Percentiles rank a stretch among this genome's conserved stretches.
These are phyloP conservation scores for Crematogaster levior DNA, from an alignment of 2,888 invertebrate genomes.

Conservation along the genomic window DNA sequence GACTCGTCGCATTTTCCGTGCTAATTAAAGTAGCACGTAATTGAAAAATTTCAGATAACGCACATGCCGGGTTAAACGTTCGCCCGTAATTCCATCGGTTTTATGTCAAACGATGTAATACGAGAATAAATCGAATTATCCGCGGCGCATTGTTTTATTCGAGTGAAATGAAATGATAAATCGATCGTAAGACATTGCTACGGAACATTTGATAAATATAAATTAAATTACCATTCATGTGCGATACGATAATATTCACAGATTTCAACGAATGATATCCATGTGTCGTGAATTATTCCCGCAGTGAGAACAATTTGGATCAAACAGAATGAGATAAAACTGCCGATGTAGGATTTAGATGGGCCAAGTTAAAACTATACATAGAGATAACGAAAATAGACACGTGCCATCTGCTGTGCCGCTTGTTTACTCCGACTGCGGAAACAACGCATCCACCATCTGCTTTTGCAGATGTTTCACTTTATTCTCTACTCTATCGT, in stretches of 20 bases:
- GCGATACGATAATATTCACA: conserved; percentile 15
- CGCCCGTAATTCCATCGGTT: conserved; percentile 58
- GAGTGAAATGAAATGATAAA: conserved; percentile 42
- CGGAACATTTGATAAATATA: conserved; percentile 33
- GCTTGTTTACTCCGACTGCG: conserved; percentile 39
- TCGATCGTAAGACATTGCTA: conserved; percentile 43
- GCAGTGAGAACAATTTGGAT: conserved; percentile 14
- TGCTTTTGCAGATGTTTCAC: conserved; percentile 73
- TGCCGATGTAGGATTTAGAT: conserved; percentile 35
- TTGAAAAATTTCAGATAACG: conserved; percentile 67
- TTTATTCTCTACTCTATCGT: conserved; percentile 23
- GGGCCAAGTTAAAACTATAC: conserved; percentile 53
- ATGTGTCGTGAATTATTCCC: conserved; percentile 22
- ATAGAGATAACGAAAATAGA: conserved; percentile 66
- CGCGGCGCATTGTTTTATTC: conserved; percentile 35
- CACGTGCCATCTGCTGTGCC: conserved; percentile 70
- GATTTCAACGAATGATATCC: conserved; percentile 21
- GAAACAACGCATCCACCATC: conserved; percentile 69
- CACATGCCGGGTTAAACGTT: conserved; percentile 50
- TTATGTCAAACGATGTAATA: conserved; percentile 45
- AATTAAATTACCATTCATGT: conserved; percentile 27
- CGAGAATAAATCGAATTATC: conserved; percentile 44
- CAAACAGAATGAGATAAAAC: neutral
- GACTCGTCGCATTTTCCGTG: conserved; percentile 51
- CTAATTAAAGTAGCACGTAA: conserved; percentile 66